Evolutionary conservation across 2,113 vertebrate genomes (phyloP), one percentile per base, ranked within the genome.

Genomic region (Holacanthus passer): DNA sequence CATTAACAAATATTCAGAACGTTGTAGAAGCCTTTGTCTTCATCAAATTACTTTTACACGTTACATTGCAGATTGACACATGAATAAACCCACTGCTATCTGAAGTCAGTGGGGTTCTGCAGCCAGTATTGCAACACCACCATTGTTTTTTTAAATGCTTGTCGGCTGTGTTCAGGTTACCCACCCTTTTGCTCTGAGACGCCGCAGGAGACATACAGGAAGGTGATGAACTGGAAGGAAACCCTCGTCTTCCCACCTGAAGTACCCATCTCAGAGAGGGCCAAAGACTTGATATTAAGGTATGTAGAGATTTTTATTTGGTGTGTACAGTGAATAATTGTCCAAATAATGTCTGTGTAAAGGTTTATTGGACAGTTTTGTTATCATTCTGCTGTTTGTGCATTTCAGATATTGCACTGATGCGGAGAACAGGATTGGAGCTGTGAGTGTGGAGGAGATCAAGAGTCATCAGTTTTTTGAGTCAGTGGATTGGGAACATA

Each of bases 201-300:
- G 0, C 98, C 98, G 1, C 98, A 99, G 82, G 98, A 99, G 93
- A 99, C 98, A 0, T 99, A 99, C 59, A 96, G 98, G 87, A 99
- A 99, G 93, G 98, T 99, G 79, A 99, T 99, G 98, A 99, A 97
- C 94, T 99, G 98, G 98, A 98, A 98, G 92, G 98, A 99, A 94
- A 99, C 98, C 0, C 92, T 99, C 29, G 96, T 97, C 31, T 99
- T 99, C 93, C 98, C 98, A 24, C 98, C 97, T 17, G 98, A 99
- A 91, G 98, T 99, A 60, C 98, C 98, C 59, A 98, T 99, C 88
- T 99, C 98, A 1, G 98, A 99, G 90, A 97, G 97, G 91, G 95
- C 98, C 68, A 99, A 99, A 94, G 97, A 98, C 84, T 93, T 99
- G 90, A 99, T 99, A 94, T 92, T 98, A 77, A 89, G 74, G 93